Evolutionary conservation across 1,140 invertebrate species (phyloP).

Genomic region (Caenorhabditis remanei): DNA sequence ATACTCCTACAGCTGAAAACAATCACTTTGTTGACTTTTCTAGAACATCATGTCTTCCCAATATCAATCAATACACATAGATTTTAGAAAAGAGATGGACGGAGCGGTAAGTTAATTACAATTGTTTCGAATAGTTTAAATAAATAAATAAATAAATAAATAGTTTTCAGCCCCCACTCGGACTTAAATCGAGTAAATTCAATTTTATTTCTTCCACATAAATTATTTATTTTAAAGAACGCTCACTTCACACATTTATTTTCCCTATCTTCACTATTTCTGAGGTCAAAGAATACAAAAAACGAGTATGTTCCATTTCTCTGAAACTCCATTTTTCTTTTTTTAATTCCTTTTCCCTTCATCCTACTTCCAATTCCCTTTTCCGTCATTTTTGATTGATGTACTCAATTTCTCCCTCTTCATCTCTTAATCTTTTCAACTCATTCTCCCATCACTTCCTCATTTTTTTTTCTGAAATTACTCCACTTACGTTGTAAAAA

Average conservation of each 20-base stretch:
- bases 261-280: not conserved
- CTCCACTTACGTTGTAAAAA: conserved; percentile 68
- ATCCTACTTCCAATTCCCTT: conserved; percentile 4
- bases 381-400: conserved; percentile 38
- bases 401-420: not conserved
- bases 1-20: conserved; percentile 68
- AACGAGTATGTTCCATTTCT: not conserved
- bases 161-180: too few species aligned
- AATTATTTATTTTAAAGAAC: too few species aligned
- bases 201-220: too few species aligned
- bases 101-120: too few species aligned
- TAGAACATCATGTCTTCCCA: not conserved
- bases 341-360: not conserved
- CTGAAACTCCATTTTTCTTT: not conserved
- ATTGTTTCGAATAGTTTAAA: too few species aligned
- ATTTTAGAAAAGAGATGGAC: too few species aligned
- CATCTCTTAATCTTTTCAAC: conserved; percentile 23
- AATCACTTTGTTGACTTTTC: not conserved
- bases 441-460: not conserved
- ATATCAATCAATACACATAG: too few species aligned
- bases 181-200: too few species aligned
- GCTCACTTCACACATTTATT: not conserved
- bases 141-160: too few species aligned
- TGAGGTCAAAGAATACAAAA: conserved; percentile 8
- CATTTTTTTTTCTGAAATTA: not conserved